Conservation (phyloP, 1,140 invertebrate genomes). For the Drosophila novamexicana region DNA sequence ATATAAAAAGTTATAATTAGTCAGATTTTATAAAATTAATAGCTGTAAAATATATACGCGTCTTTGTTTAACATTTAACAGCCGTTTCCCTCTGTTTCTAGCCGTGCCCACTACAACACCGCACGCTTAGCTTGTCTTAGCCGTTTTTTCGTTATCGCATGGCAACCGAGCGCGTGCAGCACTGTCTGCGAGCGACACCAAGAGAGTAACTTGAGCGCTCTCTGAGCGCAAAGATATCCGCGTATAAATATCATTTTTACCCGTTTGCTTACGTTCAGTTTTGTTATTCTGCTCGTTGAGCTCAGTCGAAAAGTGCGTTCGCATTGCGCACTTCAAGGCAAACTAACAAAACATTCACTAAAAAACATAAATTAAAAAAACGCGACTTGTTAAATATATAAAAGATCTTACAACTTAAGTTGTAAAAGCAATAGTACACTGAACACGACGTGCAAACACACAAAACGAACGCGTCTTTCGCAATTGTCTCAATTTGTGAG, state of each 20-base stretch:
- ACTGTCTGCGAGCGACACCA: background rate
- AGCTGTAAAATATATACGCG: too few relatives aligned
- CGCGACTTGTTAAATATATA: conserved; percentile 13
- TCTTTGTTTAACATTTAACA: background rate
- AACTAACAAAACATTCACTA: conserved; percentile 15
- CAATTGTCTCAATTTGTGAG: conserved; percentile 6
- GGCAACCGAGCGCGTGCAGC: conserved; percentile 8
- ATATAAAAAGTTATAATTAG: too few relatives aligned
- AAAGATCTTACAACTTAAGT: conserved; percentile 24
- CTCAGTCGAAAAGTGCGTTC: conserved; percentile 16
- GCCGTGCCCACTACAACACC: background rate
- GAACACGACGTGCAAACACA: conserved; percentile 2
- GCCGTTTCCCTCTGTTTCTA: background rate
- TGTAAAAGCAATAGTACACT: conserved; percentile 14
- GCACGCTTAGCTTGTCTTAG: background rate
- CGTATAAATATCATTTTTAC: conserved; percentile 47
- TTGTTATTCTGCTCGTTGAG: conserved; percentile 40
- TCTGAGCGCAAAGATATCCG: conserved; percentile 12
- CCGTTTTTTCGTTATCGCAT: background rate
- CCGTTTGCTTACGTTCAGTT: conserved; percentile 32
- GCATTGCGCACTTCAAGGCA: conserved; percentile 14
- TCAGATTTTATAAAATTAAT: too few relatives aligned
- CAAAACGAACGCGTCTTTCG: background rate
- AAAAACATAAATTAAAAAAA: conserved; percentile 5
- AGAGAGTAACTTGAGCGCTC: conserved; percentile 11